phyloP scores from a whole-genome alignment of 2,113 vertebrate species.

The Ciconia boyciana region DNA sequence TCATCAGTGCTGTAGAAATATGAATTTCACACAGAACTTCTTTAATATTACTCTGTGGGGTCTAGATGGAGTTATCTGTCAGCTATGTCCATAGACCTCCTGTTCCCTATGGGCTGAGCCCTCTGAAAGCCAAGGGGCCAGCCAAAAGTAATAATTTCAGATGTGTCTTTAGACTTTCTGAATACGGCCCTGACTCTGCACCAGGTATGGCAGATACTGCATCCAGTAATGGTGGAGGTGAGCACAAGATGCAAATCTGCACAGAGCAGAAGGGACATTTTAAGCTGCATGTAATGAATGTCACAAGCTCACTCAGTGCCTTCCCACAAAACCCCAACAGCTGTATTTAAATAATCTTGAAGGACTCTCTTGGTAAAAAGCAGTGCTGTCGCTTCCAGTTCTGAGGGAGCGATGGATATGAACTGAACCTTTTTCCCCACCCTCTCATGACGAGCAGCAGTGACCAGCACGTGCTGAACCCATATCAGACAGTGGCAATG shows the following conservation, averaged over 20 bases:
- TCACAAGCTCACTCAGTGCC: not conserved
- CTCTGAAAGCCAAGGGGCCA: not conserved
- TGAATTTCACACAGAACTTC: not conserved
- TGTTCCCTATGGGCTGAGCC: not conserved
- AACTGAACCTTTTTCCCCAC: not conserved
- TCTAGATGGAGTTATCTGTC: not conserved
- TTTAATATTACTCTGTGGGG: not conserved
- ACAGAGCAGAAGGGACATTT: not conserved
- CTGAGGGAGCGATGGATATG: fast-evolving
- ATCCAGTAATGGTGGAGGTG: not conserved
- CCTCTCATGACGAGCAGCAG: not conserved
- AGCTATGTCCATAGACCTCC: not conserved
- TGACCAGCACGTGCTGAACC: not conserved
- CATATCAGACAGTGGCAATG: not conserved
- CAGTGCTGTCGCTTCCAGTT: not conserved
- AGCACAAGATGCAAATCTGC: not conserved
- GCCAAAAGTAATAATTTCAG: not conserved
- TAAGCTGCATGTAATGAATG: not conserved
- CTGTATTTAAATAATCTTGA: not conserved
- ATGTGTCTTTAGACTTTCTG: not conserved
- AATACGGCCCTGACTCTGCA: not conserved
- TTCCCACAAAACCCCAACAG: not conserved
- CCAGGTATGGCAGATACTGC: not conserved
- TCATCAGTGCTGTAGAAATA: not conserved
- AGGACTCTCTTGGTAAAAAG: not conserved